Base-by-base conservation (phyloP, 1,140 invertebrate genomes). In the Drosophila tsacasi region DNA sequence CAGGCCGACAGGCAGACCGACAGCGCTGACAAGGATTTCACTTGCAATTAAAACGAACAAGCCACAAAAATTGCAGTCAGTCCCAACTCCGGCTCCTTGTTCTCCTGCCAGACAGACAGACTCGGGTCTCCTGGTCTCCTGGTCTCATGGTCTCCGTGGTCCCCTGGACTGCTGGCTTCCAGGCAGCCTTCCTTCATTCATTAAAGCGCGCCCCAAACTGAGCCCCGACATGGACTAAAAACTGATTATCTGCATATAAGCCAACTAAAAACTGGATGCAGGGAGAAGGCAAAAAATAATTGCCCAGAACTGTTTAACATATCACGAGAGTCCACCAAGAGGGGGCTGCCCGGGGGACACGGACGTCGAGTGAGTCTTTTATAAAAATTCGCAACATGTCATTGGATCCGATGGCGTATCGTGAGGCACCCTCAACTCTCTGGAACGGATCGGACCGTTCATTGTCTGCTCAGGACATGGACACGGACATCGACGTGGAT, bases 301-400 rank as follows among this genome's bases (percentile, higher is more conserved):
- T 90, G 86, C 86, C 85, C 85, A 90, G 85, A 90, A 90, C 85
- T 90, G 85, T 90, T 90, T 90, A 90, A 90, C 85, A 90, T 90
- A 90, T 90, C 85, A 85, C 71, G 66, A 74, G 35, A 58, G 55
- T 57, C 54, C 35, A 39, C 35, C 1, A 7, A 0, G 8, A 32
- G n/a, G 52, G 37, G 57, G 19, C 35, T 37, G n/a, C 15, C 10
- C n/a, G 21, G 37, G 9, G 37, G 52, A 10, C 64, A 27, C 21
- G 32, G 68, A 49, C 57, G 50, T 71, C 83, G 74, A 87, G 84
- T 87, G 85, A 89, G 84, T 89, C 81, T 90, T 90, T 90, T 85
- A 86, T 90, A 91, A 90, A 90, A 91, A 90, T 91, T 76, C 86
- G 81, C 85, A 90, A 90, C 85, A 90, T 90, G 85, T 90, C 85